These are phyloP conservation scores for Tragelaphus strepsiceros DNA, from an alignment of 2,113 vertebrate genomes.

Conservation along the genomic window DNA sequence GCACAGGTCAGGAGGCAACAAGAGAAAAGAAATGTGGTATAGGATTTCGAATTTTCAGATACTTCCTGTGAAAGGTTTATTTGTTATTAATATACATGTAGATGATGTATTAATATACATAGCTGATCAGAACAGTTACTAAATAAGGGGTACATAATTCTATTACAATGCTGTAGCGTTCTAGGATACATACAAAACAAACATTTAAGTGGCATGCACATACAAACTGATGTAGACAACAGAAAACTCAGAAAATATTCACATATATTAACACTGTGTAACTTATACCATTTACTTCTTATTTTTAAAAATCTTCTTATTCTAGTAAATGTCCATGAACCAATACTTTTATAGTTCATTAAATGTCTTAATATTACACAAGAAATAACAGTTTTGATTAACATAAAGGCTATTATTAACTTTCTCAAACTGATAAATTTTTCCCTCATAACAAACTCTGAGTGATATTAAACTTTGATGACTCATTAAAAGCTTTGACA, in stretches of 20 bases:
- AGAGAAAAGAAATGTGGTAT: background rate
- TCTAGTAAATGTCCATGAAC: background rate
- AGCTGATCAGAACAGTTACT: background rate
- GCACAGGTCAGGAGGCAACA: background rate
- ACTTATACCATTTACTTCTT: background rate
- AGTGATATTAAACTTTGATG: background rate
- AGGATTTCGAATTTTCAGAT: background rate
- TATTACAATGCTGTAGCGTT: background rate
- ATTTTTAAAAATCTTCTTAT: background rate
- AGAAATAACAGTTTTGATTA: background rate
- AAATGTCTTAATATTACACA: background rate
- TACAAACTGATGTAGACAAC: background rate
- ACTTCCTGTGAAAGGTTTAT: background rate
- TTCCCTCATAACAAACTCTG: background rate
- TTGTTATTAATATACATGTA: background rate
- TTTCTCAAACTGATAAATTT: conserved; percentile 11
- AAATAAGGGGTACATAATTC: background rate
- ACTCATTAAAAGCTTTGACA: background rate
- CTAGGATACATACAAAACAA: background rate
- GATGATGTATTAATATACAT: background rate
- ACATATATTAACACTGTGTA: background rate
- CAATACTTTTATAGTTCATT: background rate
- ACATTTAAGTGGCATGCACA: background rate
- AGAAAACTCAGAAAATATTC: background rate
- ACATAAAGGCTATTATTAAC: background rate